Base-by-base conservation (phyloP, 2,797 vertebrate genomes). In the Brachymystax lenok region DNA sequence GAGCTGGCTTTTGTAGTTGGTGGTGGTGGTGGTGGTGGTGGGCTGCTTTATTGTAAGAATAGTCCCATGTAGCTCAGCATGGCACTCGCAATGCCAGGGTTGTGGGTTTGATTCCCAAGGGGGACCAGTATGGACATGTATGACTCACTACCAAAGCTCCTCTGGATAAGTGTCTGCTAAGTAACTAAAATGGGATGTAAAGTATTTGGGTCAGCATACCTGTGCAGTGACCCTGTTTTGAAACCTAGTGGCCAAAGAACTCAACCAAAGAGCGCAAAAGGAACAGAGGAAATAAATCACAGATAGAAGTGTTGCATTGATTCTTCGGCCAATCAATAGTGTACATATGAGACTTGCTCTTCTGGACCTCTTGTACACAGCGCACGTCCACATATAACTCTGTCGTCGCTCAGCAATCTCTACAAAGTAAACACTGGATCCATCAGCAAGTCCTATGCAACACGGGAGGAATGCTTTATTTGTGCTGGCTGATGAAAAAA, bases 301-400 rank as follows among this genome's bases (percentile, higher is more conserved):
- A 87, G 83, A 91, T 71, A 86, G 86, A 91, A 86, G 85, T 84
- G 85, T 84, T 83, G 77, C 86, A 92, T 92, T 85, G 91, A 93
- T 90, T 77, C 74, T 46, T 74, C 56, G 69, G 74, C 73, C 76
- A 77, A 90, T 93, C 91, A 80, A 90, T 92, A 79, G 24, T 6
- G 52, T 77, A 87, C 77, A 73, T 75, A 84, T 66, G 85, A 81
- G 80, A 74, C 84, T 80, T 77, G 19, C 24, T 10, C 24, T 52
- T 35, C 5, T 4, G 19, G 68, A 40, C 33, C 35, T 69, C 35
- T 3, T 61, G 21, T 67, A 73, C 69, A 61, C 28, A 79, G 68
- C 7, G 78, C 70, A 52, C 69, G 83, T 82, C 86, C 80, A 88
- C 86, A 89, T 90, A 87, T 86, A 90, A 83, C 50, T 78, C 30